Conservation (phyloP, 2,113 vertebrate species). For the Tichodroma muraria region DNA sequence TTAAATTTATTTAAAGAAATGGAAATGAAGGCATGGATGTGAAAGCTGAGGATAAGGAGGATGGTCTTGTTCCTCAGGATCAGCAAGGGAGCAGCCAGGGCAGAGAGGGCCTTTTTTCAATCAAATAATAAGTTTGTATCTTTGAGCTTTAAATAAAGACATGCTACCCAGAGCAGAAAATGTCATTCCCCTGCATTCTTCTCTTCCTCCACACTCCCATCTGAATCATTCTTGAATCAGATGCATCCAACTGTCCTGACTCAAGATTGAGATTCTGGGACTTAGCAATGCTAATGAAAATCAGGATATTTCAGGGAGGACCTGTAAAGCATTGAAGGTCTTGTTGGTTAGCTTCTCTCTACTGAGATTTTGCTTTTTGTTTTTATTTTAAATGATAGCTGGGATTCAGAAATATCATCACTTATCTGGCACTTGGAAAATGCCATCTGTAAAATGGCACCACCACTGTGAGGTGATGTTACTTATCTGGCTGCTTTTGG, state of each 20-base stretch:
- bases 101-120: not conserved
- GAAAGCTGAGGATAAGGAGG: not conserved
- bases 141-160: not conserved
- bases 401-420: not conserved
- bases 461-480: not conserved
- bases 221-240: constrained; percentile 32
- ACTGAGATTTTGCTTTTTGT: not conserved
- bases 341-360: not conserved
- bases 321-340: not conserved
- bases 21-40: not conserved
- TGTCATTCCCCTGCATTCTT: not conserved
- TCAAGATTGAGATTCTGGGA: not conserved
- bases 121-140: not conserved
- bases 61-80: not conserved
- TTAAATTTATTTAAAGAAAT: not conserved
- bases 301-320: not conserved
- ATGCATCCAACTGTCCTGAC: constrained; percentile 8
- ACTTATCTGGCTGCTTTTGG: not conserved
- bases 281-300: not conserved
- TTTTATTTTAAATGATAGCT: not conserved
- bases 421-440: not conserved
- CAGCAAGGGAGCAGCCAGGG: not conserved
- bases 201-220: not conserved
- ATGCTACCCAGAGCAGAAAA: constrained; percentile 17
- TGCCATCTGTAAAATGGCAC: not conserved